Percentiles rank a stretch among this genome's conserved stretches.
These are phyloP conservation scores for Sminthopsis crassicaudata DNA, from an alignment of 2,113 vertebrate genomes.

Conservation along the genomic window DNA sequence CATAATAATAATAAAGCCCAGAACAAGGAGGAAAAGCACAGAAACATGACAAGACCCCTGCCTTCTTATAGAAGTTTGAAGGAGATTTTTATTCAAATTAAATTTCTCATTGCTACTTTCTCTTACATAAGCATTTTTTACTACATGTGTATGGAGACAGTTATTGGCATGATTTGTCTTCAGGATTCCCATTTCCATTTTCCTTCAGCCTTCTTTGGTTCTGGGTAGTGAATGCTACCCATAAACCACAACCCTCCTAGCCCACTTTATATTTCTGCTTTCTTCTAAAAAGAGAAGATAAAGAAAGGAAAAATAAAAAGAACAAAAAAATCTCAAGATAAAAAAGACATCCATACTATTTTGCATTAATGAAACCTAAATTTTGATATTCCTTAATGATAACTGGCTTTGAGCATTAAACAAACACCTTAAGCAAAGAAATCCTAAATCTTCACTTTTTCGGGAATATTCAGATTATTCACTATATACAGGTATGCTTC, in stretches of 20 bases:
- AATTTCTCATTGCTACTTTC: not conserved
- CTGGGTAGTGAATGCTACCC: not conserved
- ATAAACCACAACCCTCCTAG: not conserved
- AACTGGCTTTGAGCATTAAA: not conserved
- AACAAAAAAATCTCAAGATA: not conserved
- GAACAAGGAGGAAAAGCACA: not conserved
- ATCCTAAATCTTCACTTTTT: not conserved
- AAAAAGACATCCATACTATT: not conserved
- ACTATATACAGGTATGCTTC: not conserved
- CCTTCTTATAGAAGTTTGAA: not conserved
- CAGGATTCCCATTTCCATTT: not conserved
- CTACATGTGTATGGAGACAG: not conserved
- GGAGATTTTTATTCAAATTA: not conserved
- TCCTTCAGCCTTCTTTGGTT: not conserved
- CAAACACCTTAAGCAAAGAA: not conserved
- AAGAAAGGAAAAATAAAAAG: too few relatives aligned
- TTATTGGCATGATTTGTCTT: not conserved
- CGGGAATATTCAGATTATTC: not conserved
- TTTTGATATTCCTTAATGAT: not conserved
- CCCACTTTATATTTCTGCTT: not conserved
- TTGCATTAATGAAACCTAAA: not conserved
- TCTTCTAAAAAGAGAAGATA: not conserved
- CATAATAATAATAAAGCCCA: constrained; percentile 16
- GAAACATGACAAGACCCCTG: constrained; percentile 1
- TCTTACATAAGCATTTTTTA: not conserved